Evolutionary conservation across 2,797 vertebrate genomes (phyloP).

Genomic region (Parauchenoglanis ngamensis): DNA sequence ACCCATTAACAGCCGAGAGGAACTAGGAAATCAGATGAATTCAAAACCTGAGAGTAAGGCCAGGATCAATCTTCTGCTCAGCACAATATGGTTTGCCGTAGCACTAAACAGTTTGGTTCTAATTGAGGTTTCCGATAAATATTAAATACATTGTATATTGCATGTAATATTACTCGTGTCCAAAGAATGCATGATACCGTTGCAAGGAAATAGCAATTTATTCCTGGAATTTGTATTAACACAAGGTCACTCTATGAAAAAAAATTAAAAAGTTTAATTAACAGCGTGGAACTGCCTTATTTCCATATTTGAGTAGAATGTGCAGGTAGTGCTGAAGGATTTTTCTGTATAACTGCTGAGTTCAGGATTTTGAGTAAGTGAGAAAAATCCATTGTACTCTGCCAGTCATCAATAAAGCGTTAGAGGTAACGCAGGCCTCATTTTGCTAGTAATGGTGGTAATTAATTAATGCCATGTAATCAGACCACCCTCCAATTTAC

Average conservation of each 20-base stretch:
- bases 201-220: neutral
- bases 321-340: neutral
- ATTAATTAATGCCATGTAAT: slow-evolving; percentile 46
- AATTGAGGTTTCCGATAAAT: neutral
- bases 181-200: neutral
- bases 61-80: neutral
- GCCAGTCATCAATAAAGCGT: slow-evolving; percentile 6
- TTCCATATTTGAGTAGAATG: neutral
- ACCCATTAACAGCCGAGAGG: neutral
- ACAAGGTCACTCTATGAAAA: neutral
- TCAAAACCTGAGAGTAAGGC: neutral
- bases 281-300: neutral
- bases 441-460: slow-evolving; percentile 39
- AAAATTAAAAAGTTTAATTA: no score
- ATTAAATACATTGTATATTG: neutral
- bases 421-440: slow-evolving; percentile 31
- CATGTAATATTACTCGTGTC: neutral
- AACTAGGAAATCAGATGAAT: neutral
- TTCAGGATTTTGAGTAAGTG: slow-evolving; percentile 12
- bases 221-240: neutral
- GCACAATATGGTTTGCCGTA: neutral
- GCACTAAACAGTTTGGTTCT: neutral
- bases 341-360: slow-evolving; percentile 14
- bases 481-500: slow-evolving; percentile 8
- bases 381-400: slow-evolving; percentile 22